Evolutionary conservation across 2,113 vertebrate genomes (phyloP).

Genomic region (Amblyornis subalaris): DNA sequence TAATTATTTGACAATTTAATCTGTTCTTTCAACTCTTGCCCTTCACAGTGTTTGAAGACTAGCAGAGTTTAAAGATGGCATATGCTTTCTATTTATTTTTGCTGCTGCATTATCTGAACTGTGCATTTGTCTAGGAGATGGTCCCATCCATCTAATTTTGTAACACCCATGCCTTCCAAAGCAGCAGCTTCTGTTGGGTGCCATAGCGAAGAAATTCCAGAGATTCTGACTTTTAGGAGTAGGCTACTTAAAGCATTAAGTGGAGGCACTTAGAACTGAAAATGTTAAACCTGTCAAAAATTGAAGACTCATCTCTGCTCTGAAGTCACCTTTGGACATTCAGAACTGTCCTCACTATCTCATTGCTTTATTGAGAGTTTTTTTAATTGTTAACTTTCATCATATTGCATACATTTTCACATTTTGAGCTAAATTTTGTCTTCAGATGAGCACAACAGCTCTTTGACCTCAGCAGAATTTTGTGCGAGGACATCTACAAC

Average conservation of each 20-base stretch:
- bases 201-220: not conserved
- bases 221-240: not conserved
- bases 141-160: not conserved
- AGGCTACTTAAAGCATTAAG: not conserved
- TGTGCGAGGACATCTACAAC: accelerated
- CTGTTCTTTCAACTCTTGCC: not conserved
- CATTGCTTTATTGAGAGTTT: not conserved
- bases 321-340: not conserved
- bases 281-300: not conserved
- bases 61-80: not conserved
- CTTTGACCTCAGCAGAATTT: not conserved
- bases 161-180: not conserved
- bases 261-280: not conserved
- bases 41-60: not conserved
- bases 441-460: not conserved
- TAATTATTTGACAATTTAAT: not conserved
- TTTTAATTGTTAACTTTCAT: not conserved
- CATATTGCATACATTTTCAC: not conserved
- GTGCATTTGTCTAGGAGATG: not conserved
- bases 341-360: not conserved
- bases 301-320: not conserved
- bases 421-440: not conserved
- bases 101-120: not conserved
- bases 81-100: not conserved
- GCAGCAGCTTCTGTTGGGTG: not conserved